phyloP scores from a whole-genome alignment of 2,888 invertebrate genomes.

The Meghimatium bilineatum region DNA sequence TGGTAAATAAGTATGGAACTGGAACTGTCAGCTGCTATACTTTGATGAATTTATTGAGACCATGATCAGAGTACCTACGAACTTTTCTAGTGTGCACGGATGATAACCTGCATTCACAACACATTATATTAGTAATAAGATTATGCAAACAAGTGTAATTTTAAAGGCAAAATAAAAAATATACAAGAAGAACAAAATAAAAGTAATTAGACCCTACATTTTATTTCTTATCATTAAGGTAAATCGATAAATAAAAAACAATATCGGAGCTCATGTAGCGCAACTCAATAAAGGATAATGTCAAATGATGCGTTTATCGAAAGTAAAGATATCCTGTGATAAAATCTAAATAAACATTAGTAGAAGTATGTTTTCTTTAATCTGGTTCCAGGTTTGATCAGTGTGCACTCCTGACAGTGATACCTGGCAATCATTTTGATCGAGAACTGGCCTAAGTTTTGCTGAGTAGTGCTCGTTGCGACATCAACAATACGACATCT shows the following conservation, averaged over 20 bases:
- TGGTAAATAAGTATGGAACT: too few species aligned
- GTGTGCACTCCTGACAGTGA: neutral
- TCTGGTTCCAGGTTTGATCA: slow-evolving; percentile 3
- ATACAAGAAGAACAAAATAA: neutral
- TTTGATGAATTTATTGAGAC: too few species aligned
- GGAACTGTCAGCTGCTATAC: too few species aligned
- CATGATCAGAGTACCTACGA: too few species aligned
- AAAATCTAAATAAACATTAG: neutral
- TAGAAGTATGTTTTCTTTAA: neutral
- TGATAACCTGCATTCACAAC: too few species aligned
- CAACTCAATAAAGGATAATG: neutral
- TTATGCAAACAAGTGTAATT: too few species aligned
- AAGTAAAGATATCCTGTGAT: neutral
- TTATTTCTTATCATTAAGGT: neutral
- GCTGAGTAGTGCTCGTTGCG: neutral
- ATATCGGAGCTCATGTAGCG: neutral
- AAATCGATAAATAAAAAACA: neutral
- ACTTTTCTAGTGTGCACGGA: too few species aligned
- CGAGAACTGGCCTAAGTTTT: neutral
- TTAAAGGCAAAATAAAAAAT: too few species aligned
- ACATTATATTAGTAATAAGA: too few species aligned
- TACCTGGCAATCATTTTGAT: slow-evolving; percentile 4
- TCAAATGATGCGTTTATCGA: neutral
- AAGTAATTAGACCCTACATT: neutral
- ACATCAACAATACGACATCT: neutral